Base-by-base conservation (phyloP, 2,797 vertebrate genomes). In the Odontamblyopus rebecca region DNA sequence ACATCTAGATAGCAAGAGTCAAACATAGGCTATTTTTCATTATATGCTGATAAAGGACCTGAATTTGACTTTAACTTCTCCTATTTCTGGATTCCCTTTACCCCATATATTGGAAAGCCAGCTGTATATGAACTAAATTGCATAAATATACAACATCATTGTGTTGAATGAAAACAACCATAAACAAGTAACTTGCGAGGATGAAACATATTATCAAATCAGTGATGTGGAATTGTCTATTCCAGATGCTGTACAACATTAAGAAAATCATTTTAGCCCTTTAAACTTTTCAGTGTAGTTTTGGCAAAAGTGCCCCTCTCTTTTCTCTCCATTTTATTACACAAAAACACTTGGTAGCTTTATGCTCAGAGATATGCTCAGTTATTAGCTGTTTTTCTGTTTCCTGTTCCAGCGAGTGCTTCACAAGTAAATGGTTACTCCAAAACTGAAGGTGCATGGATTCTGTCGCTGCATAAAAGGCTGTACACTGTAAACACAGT, bases 361-460 rank as follows among this genome's bases (percentile, higher is more conserved):
- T 23, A 57, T 23, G 30, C 7, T 4, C 30, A 44, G 6, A 23
- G 16, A 51, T 16, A 9, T 23, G 16, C 50, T 35, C 32, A 54
- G 53, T 51, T 2, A 26, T 32, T 54, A 1, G 44, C 44, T 15
- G 15, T 56, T 61, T 60, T 29, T 6, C 26, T 59, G 23, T 60
- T 35, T 57, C 16, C 82, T 50, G 16, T 68, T 71, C 44, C 51
- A 92, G 91, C 81, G 3, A 66, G 86, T n/a, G 86, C 85, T 6
- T 69, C 67, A 50, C 78, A 80, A 1, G 69, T 92, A 35, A 87
- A 84, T 0, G 73, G 75, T 1, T 95, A 92, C 56, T 13, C 64
- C 41, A 94, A 90, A 85, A 95, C 93, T 0, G 93, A 92, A 29
- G 93, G 93, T 0, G 93, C 92, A 0, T 94, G 92, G 92, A 82